These are phyloP conservation scores for Thecocarcelia acutangulata DNA, from an alignment of 2,888 invertebrate genomes.

Conservation along the genomic window DNA sequence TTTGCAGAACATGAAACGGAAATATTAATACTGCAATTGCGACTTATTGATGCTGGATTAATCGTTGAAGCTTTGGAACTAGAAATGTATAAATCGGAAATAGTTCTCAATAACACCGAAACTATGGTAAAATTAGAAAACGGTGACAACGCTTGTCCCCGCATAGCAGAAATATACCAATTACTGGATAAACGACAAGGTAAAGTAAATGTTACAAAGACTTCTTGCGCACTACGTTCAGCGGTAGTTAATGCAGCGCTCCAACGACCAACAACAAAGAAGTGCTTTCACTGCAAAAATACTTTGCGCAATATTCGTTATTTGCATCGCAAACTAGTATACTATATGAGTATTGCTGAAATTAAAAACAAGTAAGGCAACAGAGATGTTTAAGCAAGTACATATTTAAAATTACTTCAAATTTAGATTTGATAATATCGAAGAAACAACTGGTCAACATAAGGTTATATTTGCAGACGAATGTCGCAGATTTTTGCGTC, in stretches of 20 bases:
- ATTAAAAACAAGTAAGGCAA: constrained; percentile 74
- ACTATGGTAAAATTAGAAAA: constrained; percentile 76
- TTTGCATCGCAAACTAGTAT: constrained; percentile 77
- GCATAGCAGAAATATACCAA: constrained; percentile 82
- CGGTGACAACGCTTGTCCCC: constrained; percentile 80
- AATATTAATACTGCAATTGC: constrained; percentile 84
- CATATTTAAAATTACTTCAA: background rate
- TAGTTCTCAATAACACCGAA: constrained; percentile 75
- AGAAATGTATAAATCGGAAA: constrained; percentile 81
- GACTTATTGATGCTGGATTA: constrained; percentile 89
- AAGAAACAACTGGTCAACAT: constrained; percentile 73
- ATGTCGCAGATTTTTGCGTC: constrained; percentile 86
- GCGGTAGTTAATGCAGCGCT: constrained; percentile 77
- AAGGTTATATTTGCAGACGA: constrained; percentile 85
- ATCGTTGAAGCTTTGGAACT: constrained; percentile 88
- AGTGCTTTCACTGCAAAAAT: constrained; percentile 78
- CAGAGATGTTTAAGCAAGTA: background rate
- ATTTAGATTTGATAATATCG: constrained; percentile 56
- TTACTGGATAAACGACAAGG: constrained; percentile 75
- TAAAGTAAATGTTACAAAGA: constrained; percentile 75
- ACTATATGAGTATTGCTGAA: constrained; percentile 76
- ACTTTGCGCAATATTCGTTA: constrained; percentile 76
- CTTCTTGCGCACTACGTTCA: constrained; percentile 76
- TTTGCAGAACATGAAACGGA: constrained; percentile 79
- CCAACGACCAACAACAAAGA: constrained; percentile 73